phyloP scores from a whole-genome alignment of 2,888 invertebrate genomes.

The Lysandra coridon region DNA sequence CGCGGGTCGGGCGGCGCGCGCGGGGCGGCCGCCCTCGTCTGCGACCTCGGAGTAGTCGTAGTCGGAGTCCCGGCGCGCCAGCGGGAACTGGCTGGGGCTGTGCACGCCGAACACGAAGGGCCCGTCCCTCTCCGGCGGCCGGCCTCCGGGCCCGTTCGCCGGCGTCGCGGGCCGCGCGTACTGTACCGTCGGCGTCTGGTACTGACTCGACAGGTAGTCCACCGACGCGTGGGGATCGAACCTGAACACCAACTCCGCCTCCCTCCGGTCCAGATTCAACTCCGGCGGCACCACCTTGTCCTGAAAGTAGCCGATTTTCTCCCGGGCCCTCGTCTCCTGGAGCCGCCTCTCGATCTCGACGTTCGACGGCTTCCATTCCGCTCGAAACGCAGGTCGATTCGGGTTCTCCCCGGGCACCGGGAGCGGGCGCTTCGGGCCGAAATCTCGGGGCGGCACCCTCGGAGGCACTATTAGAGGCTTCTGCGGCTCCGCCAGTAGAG shows the following conservation, averaged over 20 bases:
- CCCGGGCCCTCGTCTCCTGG: conserved; percentile 68
- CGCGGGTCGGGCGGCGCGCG: conserved; percentile 65
- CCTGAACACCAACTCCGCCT: conserved; percentile 74
- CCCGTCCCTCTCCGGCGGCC: conserved; percentile 74
- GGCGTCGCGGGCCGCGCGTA: conserved; percentile 72
- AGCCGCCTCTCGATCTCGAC: conserved; percentile 72
- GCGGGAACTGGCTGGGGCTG: conserved; percentile 75
- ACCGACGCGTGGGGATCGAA: conserved; percentile 73
- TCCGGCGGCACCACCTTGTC: conserved; percentile 71
- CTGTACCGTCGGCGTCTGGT: conserved; percentile 68
- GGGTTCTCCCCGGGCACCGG: conserved; percentile 61
- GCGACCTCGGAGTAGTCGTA: conserved; percentile 75
- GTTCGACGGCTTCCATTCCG: conserved; percentile 74
- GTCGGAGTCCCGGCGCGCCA: conserved; percentile 64
- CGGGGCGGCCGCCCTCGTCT: conserved; percentile 66
- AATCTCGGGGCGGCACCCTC: conserved; percentile 71
- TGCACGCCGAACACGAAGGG: conserved; percentile 83
- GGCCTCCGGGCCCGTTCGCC: conserved; percentile 67
- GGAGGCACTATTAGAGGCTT: conserved; percentile 70
- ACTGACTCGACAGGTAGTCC: conserved; percentile 70
- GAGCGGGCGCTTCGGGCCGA: conserved; percentile 61
- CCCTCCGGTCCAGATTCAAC: conserved; percentile 68
- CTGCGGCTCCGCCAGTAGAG: conserved; percentile 75
- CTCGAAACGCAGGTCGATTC: conserved; percentile 62
- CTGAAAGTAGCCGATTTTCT: conserved; percentile 75